phyloP scores from a whole-genome alignment of 2,113 vertebrate genomes.

The Silurus meridionalis region DNA sequence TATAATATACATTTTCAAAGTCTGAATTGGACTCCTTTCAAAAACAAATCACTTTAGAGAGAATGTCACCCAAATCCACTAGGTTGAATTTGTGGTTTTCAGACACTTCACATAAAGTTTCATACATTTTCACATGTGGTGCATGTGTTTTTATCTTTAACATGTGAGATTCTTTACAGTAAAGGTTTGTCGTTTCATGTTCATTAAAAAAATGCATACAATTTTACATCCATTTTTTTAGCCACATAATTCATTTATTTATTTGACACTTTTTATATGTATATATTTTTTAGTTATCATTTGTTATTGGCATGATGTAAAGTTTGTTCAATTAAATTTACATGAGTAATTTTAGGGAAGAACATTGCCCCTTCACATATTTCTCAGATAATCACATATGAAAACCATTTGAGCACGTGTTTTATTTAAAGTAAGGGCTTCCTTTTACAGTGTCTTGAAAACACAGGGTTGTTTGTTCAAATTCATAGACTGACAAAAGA shows the following conservation, averaged over 20 bases:
- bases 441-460: neutral
- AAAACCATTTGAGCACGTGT: neutral
- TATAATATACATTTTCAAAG: neutral
- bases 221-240: no score
- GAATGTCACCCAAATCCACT: neutral
- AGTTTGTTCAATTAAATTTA: neutral
- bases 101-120: neutral
- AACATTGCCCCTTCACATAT: neutral
- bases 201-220: no score
- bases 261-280: no score
- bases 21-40: neutral
- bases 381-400: neutral
- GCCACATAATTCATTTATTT: neutral
- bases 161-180: neutral
- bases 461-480: neutral
- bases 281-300: no score
- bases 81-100: neutral
- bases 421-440: neutral
- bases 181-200: no score
- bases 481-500: neutral
- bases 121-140: neutral
- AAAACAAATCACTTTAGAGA: neutral
- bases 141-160: neutral
- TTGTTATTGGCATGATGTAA: neutral
- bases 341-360: neutral